Evolutionary conservation across 92 coral and sea anemone species (phyloP).

Genomic region (Umimayanthus kanabou): DNA sequence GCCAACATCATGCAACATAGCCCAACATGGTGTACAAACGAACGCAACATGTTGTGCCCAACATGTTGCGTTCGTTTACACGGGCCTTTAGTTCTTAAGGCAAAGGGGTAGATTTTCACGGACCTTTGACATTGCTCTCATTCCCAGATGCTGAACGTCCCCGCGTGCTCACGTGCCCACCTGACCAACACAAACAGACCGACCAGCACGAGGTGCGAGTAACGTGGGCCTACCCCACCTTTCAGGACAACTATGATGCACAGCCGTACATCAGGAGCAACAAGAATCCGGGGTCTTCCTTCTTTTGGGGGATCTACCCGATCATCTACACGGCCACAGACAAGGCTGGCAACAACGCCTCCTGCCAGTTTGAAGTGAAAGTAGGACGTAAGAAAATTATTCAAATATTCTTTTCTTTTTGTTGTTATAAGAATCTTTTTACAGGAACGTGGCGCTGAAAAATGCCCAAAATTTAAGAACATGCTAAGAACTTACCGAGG

Average conservation of each 20-base stretch:
- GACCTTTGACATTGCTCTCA: not conserved
- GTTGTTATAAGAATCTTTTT: too few relatives aligned
- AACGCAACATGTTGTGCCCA: too few relatives aligned
- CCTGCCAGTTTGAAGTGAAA: slow-evolving; percentile 80
- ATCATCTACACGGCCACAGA: slow-evolving; percentile 79
- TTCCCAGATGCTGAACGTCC: slow-evolving; percentile 86
- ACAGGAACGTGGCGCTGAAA: too few relatives aligned
- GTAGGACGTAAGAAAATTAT: slow-evolving; percentile 80
- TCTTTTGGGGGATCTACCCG: slow-evolving; percentile 77
- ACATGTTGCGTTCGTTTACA: too few relatives aligned
- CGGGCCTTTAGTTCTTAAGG: too few relatives aligned
- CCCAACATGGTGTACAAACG: too few relatives aligned
- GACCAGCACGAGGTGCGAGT: slow-evolving; percentile 66
- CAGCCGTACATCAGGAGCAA: slow-evolving; percentile 75
- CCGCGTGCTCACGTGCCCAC: slow-evolving; percentile 76
- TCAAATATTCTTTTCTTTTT: too few relatives aligned
- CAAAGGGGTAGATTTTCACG: too few relatives aligned
- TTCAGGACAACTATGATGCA: slow-evolving; percentile 83
- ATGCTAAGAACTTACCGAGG: too few relatives aligned
- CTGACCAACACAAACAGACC: slow-evolving; percentile 61
- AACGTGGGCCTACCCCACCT: slow-evolving; percentile 78
- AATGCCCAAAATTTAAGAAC: too few relatives aligned
- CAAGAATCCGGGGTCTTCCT: slow-evolving; percentile 73
- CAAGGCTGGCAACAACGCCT: slow-evolving; percentile 79
- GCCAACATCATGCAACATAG: too few relatives aligned